Base-by-base conservation (phyloP, 2,113 vertebrate species). In the Probosciger aterrimus region DNA sequence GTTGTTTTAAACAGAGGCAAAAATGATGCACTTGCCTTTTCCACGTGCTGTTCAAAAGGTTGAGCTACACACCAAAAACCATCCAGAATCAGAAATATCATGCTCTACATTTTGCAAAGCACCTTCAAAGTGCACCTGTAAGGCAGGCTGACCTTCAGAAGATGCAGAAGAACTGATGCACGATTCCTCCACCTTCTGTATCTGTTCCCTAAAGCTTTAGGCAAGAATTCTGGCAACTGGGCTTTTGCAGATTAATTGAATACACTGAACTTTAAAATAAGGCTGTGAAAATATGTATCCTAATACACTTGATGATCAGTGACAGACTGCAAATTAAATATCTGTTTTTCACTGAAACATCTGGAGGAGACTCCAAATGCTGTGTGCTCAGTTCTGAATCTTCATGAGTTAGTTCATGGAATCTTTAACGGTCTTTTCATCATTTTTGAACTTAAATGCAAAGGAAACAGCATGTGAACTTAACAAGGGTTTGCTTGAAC, bases 81-180 rank as follows among this genome's bases (percentile, higher is more conserved):
- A 47, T 2, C 6, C 41, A 55, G 77, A 80, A 44, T 70, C 55
- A 74, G 65, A 33, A 88, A 60, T 65, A 57, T 46, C n/a, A 25
- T 12, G 20, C 1, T 27, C n/a, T 55, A 4, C 20, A 10, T 68
- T 86, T 97, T 68, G 63, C 80, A 82, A 87, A 88, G 57, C 18
- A n/a, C 53, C 53, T 64, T 75, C 59, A 15, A 86, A 91, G 39
- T 35, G 44, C 59, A 39, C 55, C 49, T 62, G 14, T 10, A 44
- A 62, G 65, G 68, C 82, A 73, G 59, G 23, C 10, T 9, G 77
- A 96, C 91, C 92, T 95, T 95, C 88, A 94, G 83, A 30, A 67
- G 25, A 44, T 53, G 27, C 16, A 62, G 43, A 31, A 47, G 86
- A 94, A 19, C 14, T 19, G 41, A 37, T 22, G 68, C 44, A 50